Base-by-base conservation (phyloP, 1,140 invertebrate genomes). In the Drosophila subpulchrella region DNA sequence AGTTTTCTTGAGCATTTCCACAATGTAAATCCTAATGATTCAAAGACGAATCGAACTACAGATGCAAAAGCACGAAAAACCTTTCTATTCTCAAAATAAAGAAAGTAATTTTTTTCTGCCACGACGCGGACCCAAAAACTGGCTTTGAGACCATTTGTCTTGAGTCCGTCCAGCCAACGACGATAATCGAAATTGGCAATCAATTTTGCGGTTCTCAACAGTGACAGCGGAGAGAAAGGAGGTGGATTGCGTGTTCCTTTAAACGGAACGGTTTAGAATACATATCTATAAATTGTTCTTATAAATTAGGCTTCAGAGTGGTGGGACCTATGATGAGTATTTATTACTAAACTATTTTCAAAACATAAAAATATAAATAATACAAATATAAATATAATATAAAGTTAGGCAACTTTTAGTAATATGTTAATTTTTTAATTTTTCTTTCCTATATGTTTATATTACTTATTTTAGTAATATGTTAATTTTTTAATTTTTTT, bases 171-270 rank as follows among this genome's bases (percentile, higher is more conserved):
- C 62, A 10, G 62, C 32, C 62, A 63, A 10, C 42, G 34, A 13
- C 44, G 60, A 74, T 79, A 79, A 66, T 55, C 74, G 73, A 71
- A 85, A 84, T 81, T 42, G 66, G 50, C 47, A 73, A 59, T 79
- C 56, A 60, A 73, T 73, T 73, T 54, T 44, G 55, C 41, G 42
- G 59, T 63, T 24, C 47, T 34, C 60, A 77, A 65, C 76, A 74
- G 65, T 41, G 57, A 44, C 47, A 46, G 41, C 15, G 46, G 47
- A 44, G 17, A 63, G 61, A 57, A 12, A 20, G 36, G 7, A 27
- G 30, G 53, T 46, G 51, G 48, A 48, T 71, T 48, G 51, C 68
- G 30, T 70, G 65, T 38, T 46, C 39, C 46, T 34, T 27, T 30
- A 56, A 70, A 12, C n/a, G 36, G 13, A 68, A 41, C 39, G 20